Evolutionary conservation across 2,797 vertebrate genomes (phyloP).

Genomic region (Galagoides demidoff): DNA sequence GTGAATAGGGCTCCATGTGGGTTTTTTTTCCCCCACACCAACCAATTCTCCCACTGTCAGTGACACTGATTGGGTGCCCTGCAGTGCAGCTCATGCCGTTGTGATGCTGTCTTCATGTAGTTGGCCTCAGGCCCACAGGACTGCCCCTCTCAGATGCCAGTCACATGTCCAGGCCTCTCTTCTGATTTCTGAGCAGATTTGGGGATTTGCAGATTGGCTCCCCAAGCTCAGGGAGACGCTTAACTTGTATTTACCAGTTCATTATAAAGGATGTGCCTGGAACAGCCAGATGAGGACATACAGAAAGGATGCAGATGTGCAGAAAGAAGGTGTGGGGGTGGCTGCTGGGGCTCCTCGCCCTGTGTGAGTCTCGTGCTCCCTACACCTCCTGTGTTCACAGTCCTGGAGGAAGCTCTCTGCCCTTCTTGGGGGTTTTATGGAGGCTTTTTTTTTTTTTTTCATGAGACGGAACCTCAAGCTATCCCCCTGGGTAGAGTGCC

Average conservation of each 20-base stretch:
- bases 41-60: neutral
- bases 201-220: neutral
- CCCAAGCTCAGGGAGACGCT: neutral
- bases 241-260: neutral
- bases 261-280: neutral
- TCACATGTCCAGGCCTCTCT: neutral
- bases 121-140: neutral
- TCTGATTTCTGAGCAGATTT: neutral
- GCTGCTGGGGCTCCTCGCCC: neutral
- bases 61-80: neutral
- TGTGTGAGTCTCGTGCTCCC: neutral
- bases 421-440: neutral
- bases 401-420: neutral
- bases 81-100: neutral
- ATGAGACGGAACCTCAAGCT: too few relatives aligned
- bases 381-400: neutral
- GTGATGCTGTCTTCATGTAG: neutral
- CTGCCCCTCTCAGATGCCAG: neutral
- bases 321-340: too few relatives aligned
- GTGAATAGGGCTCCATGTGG: neutral
- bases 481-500: too few relatives aligned
- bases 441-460: too few relatives aligned
- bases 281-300: neutral
- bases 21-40: neutral
- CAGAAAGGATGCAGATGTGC: accelerated